Percentiles rank a stretch among this genome's conserved stretches.
Conservation (phyloP, 2,797 vertebrate species). For the Gymnodraco acuticeps region DNA sequence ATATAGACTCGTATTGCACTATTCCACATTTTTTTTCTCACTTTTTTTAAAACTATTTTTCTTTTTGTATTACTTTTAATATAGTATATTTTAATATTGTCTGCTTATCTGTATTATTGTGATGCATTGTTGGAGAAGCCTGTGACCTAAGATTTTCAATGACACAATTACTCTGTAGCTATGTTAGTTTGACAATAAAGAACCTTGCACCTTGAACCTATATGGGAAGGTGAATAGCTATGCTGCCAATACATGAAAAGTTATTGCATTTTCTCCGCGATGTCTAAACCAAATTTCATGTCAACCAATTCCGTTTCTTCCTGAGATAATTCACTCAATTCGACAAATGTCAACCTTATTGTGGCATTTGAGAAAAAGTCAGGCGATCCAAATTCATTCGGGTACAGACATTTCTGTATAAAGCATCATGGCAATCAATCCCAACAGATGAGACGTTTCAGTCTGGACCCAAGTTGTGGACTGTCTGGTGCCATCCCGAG, state of each 20-base stretch:
- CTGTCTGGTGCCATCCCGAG: not conserved
- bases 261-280: not conserved
- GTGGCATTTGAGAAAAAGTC: not conserved
- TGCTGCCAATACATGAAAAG: not conserved
- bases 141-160: too few relatives aligned
- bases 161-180: too few relatives aligned
- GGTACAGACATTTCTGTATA: not conserved
- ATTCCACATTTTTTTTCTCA: too few relatives aligned
- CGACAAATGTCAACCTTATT: slow-evolving; percentile 1
- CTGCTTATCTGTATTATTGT: too few relatives aligned
- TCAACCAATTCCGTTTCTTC: not conserved
- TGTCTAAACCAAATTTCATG: not conserved
- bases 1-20: too few relatives aligned
- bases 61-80: too few relatives aligned
- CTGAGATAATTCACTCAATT: not conserved
- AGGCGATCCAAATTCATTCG: not conserved
- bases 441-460: not conserved
- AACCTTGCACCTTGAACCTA: too few relatives aligned
- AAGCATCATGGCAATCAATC: slow-evolving; percentile 4
- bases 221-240: too few relatives aligned
- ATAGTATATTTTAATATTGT: too few relatives aligned
- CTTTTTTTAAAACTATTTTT: too few relatives aligned
- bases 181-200: too few relatives aligned
- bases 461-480: not conserved
- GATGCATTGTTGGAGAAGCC: too few relatives aligned